Evolutionary conservation across 2,113 vertebrate genomes (phyloP).

Genomic region (Canis aureus): DNA sequence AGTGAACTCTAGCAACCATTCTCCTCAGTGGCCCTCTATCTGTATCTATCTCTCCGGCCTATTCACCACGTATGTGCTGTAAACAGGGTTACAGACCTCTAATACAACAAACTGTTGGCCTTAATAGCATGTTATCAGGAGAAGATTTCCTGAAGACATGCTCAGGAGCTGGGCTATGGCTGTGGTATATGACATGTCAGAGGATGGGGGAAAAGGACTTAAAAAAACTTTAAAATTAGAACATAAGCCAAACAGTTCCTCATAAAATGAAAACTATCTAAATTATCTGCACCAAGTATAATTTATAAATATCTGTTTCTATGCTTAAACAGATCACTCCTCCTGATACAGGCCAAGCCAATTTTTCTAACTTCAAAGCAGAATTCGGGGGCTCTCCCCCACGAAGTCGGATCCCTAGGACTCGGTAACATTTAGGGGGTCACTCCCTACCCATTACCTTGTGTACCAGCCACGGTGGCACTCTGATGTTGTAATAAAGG

Average conservation of each 20-base stretch:
- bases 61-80: not conserved
- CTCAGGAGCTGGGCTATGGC: not conserved
- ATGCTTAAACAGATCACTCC: not conserved
- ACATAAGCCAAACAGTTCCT: conserved; percentile 30
- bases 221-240: not conserved
- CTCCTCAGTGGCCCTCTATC: not conserved
- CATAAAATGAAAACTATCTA: not conserved
- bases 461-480: not conserved
- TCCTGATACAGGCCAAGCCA: conserved; percentile 8
- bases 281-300: not conserved
- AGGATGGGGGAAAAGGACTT: not conserved
- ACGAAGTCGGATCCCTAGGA: not conserved
- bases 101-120: not conserved
- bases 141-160: not conserved
- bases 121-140: not conserved
- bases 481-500: not conserved
- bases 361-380: conserved; percentile 41
- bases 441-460: accelerated
- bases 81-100: not conserved
- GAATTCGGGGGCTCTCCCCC: not conserved
- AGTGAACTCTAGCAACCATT: not conserved
- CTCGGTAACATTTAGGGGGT: conserved; percentile 28
- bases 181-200: not conserved
- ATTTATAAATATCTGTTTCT: not conserved
- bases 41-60: not conserved